phyloP scores from a whole-genome alignment of 2,113 vertebrate species.

The Panthera uncia region DNA sequence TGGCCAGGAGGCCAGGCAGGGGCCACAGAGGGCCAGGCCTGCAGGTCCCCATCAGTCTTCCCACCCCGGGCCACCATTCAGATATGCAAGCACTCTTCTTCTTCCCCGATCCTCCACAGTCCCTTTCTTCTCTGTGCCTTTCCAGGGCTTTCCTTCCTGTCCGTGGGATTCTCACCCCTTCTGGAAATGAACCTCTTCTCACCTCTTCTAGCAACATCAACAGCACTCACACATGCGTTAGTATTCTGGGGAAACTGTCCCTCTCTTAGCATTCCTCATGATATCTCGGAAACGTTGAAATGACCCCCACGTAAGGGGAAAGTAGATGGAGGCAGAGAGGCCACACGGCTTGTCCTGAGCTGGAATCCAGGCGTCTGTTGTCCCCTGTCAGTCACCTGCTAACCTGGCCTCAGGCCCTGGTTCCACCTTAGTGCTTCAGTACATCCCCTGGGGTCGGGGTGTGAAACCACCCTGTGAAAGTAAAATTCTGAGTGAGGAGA shows the following conservation, averaged over 20 bases:
- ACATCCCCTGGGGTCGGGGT: background rate
- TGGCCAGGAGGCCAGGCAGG: background rate
- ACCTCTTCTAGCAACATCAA: background rate
- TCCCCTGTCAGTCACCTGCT: rapidly evolving
- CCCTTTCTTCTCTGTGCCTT: background rate
- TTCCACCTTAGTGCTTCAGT: background rate
- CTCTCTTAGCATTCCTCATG: background rate
- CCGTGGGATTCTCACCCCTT: background rate
- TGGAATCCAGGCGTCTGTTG: background rate
- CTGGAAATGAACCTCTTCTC: background rate
- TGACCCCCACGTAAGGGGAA: background rate
- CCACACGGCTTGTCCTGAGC: background rate
- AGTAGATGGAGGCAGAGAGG: background rate
- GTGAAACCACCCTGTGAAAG: background rate
- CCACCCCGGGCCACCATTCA: background rate
- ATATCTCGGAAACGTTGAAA: background rate
- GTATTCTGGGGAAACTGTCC: background rate
- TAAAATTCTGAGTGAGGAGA: background rate
- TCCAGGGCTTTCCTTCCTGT: background rate
- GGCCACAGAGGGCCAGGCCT: too few relatives aligned
- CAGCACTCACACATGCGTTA: background rate
- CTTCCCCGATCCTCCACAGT: background rate
- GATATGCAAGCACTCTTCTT: too few relatives aligned
- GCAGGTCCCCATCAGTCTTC: too few relatives aligned
- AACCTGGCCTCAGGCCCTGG: background rate